Evolutionary conservation across 2,888 invertebrate genomes (phyloP).

Genomic region (Hedya salicella): DNA sequence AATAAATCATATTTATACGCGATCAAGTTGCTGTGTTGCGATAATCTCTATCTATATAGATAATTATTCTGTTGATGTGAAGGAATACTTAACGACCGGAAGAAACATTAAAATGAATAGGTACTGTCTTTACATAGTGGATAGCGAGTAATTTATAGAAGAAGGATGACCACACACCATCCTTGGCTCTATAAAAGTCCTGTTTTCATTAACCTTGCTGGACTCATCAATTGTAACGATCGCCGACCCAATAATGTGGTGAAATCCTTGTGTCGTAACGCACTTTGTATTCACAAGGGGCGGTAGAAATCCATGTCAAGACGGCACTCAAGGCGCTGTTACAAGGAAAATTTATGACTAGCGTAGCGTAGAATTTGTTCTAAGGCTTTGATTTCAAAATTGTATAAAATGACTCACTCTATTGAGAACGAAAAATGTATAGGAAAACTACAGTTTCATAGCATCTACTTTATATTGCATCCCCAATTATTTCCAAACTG

Average conservation of each 20-base stretch:
- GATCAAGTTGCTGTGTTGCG: too few species aligned
- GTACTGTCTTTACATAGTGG: constrained; percentile 3
- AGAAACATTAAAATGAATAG: neutral
- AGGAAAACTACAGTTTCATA: too few species aligned
- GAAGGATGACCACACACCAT: constrained; percentile 48
- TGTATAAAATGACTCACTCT: constrained; percentile 12
- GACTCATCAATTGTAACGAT: constrained; percentile 57
- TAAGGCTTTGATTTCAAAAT: constrained; percentile 25
- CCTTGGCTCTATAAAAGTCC: constrained; percentile 54
- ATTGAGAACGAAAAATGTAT: neutral
- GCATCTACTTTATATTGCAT: too few species aligned
- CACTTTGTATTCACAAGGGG: constrained; percentile 78
- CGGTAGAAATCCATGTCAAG: constrained; percentile 84
- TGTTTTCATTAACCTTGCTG: constrained; percentile 62
- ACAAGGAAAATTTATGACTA: constrained; percentile 76
- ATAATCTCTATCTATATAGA: too few species aligned
- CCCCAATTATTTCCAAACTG: too few species aligned
- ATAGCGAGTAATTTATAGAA: constrained; percentile 3
- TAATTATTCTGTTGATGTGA: neutral
- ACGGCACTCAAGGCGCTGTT: constrained; percentile 71
- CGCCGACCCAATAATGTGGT: constrained; percentile 83
- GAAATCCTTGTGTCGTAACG: constrained; percentile 82
- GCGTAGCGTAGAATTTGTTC: constrained; percentile 52
- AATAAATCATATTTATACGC: too few species aligned
- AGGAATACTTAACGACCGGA: constrained; percentile 11